Conservation (phyloP, 1,140 invertebrate genomes). For the Hesperophylax magnus region DNA sequence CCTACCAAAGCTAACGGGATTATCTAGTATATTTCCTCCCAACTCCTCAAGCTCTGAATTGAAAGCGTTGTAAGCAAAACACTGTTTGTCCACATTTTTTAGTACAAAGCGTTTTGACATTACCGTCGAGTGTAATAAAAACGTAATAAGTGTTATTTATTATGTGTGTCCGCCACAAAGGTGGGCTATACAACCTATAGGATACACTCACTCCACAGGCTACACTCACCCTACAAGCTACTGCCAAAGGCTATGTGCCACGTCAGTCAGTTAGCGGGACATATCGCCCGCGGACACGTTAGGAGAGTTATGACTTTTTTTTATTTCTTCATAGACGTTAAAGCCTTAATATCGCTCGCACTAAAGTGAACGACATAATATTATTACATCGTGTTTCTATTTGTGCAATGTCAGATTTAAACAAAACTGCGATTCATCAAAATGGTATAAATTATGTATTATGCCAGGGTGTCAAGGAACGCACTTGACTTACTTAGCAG, state of each 20-base stretch:
- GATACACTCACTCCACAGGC: too few species aligned
- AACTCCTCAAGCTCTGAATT: too few species aligned
- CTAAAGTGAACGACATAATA: not conserved
- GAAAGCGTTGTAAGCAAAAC: not conserved
- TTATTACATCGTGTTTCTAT: not conserved
- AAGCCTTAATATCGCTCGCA: not conserved
- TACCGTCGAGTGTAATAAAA: conserved; percentile 30
- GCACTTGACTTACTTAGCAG: too few species aligned
- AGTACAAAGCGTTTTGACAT: not conserved
- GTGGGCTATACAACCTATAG: not conserved
- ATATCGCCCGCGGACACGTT: not conserved
- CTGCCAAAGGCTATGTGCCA: conserved; percentile 3
- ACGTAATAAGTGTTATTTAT: conserved; percentile 34
- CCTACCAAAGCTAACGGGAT: too few species aligned
- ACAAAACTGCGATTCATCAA: too few species aligned
- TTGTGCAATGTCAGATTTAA: too few species aligned
- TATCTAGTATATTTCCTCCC: too few species aligned
- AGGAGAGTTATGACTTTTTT: conserved; percentile 17
- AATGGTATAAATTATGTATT: too few species aligned
- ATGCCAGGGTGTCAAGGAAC: too few species aligned
- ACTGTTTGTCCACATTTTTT: not conserved
- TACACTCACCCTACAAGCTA: too few species aligned
- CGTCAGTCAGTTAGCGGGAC: not conserved
- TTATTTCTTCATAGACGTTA: conserved; percentile 27
- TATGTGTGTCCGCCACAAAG: conserved; percentile 3